Base-by-base conservation (phyloP, 2,797 vertebrate species). In the Paratrypauchen microcephalus region DNA sequence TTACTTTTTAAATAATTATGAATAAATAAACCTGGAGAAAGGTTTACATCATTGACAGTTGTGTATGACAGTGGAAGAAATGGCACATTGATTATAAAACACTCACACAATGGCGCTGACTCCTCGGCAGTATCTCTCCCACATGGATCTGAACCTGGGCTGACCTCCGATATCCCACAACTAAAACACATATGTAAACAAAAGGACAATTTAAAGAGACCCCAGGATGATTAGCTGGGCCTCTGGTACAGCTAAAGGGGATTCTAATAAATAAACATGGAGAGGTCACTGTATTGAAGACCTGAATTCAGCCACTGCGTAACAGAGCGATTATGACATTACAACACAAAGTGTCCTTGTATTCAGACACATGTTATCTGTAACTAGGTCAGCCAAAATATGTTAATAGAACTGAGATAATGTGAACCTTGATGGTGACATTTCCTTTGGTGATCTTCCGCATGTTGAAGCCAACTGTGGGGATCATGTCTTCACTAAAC, bases 401-500 rank as follows among this genome's bases (percentile, higher is more conserved):
- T 30, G 2, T 30, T 8, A 4, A 59, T 28, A 18, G 3, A 59
- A 32, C 11, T 26, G 24, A 54, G 52, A 23, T 2, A 21, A 54
- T 19, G 26, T 79, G n/a, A 12, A 91, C 97, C 97, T 99, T 99
- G 92, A 99, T 99, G 81, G 97, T 99, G 83, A 99, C 97, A 21
- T 99, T 99, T 80, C 97, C 97, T 91, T 99, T 99, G 0, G 97
- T 98, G 77, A 99, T 96, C 80, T 99, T 99, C 82, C 97, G 93
- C 97, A 99, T 99, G 94, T 99, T 99, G 92, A 99, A 99, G 55
- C 97, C 97, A 45, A 99, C 97, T 3, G 97, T 99, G 55, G 97
- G 97, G 81, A 99, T 99, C 97, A 99, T 99, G 87, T 99, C 97
- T 93, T 99, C 97, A 76, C 95, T 99, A 93, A 98, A 99, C 65